phyloP scores from a whole-genome alignment of 2,113 vertebrate genomes.

The Tympanuchus pallidicinctus region DNA sequence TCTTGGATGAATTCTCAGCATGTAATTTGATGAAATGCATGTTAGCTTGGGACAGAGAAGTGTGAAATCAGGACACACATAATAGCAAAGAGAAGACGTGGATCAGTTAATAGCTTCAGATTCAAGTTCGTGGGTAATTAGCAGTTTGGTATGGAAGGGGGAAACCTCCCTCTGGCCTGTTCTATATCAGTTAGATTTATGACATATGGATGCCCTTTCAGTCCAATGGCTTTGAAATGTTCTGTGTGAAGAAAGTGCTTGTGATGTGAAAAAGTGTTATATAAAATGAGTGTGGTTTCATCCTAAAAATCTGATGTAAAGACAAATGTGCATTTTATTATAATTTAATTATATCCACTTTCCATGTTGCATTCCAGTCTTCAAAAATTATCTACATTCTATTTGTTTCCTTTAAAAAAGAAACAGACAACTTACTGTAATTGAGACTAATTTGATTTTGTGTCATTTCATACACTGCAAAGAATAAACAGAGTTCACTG shows the following conservation, averaged over 20 bases:
- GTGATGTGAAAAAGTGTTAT: not conserved
- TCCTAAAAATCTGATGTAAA: not conserved
- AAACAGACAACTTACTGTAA: not conserved
- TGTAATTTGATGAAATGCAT: not conserved
- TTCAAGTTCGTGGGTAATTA: conserved; percentile 7
- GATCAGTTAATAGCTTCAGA: not conserved
- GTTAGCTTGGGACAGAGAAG: not conserved
- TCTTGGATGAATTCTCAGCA: not conserved
- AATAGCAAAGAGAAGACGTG: not conserved
- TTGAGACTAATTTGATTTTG: not conserved
- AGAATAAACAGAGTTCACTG: not conserved
- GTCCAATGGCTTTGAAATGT: not conserved
- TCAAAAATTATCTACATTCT: not conserved
- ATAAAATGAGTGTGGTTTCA: not conserved
- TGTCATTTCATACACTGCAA: not conserved
- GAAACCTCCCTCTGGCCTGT: not conserved
- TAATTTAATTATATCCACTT: not conserved
- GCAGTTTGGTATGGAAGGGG: not conserved
- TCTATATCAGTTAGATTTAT: not conserved
- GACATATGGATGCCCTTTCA: not conserved
- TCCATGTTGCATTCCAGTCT: not conserved
- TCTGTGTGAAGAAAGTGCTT: not conserved
- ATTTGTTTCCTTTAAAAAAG: not conserved
- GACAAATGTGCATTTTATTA: not conserved
- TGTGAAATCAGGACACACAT: not conserved